Evolutionary conservation across 2,113 vertebrate species (phyloP).

Genomic region (Cygnus buccinator): DNA sequence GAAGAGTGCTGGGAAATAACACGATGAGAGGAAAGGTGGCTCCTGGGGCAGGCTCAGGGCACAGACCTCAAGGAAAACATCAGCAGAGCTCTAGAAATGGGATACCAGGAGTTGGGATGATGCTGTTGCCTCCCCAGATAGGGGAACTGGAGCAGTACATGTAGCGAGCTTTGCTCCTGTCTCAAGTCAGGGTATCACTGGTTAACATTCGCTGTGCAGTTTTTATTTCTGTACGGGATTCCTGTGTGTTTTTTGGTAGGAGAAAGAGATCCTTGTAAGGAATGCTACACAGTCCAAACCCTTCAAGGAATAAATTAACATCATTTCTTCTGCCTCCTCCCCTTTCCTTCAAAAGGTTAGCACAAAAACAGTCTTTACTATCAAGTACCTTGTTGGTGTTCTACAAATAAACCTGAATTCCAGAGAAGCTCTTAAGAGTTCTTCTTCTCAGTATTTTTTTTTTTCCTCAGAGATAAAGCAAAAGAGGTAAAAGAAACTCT

Average conservation of each 20-base stretch:
- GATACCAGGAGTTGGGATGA: neutral
- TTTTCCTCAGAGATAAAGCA: constrained; percentile 10
- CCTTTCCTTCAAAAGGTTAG: neutral
- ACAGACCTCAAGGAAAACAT: neutral
- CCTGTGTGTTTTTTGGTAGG: neutral
- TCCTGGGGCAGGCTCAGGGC: neutral
- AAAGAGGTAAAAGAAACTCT: neutral
- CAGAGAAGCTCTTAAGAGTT: neutral
- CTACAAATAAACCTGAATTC: constrained; percentile 41
- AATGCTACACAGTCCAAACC: neutral
- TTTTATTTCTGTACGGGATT: neutral
- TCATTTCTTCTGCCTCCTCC: neutral
- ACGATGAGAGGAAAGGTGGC: neutral
- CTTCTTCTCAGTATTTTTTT: neutral
- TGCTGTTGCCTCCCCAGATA: neutral
- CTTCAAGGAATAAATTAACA: constrained; percentile 10
- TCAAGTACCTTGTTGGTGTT: neutral
- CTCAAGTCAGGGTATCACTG: neutral
- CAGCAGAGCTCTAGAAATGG: neutral
- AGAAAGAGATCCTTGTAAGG: neutral
- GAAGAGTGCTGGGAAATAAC: neutral
- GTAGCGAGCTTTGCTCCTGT: neutral
- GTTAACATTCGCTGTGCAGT: neutral
- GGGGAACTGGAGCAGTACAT: neutral
- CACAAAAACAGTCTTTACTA: constrained; percentile 9